These are phyloP conservation scores for Tortrix viridana DNA, from an alignment of 2,888 invertebrate species.

Conservation along the genomic window DNA sequence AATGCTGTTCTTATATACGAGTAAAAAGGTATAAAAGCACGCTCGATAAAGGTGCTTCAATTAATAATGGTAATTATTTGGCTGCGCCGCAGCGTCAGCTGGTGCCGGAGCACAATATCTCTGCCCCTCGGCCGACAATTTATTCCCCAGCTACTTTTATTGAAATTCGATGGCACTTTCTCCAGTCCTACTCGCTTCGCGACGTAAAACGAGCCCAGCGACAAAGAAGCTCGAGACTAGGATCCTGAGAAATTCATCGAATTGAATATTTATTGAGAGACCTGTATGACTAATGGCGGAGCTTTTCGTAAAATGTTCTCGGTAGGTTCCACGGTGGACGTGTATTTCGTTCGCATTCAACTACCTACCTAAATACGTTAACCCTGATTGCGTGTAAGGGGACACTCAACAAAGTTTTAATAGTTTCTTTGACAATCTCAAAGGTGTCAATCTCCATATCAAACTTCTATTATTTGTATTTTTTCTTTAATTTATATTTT, in stretches of 20 bases:
- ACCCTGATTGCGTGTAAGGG: background rate
- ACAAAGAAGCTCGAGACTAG: conserved; percentile 40
- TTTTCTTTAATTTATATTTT: no score
- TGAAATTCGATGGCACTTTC: conserved; percentile 67
- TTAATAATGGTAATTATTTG: conserved; percentile 44
- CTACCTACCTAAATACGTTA: background rate
- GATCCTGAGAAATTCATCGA: conserved; percentile 39
- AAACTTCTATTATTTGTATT: no score
- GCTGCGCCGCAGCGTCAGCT: conserved; percentile 56
- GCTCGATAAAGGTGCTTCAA: conserved; percentile 26
- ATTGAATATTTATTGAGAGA: conserved; percentile 39
- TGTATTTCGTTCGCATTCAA: conserved; percentile 18
- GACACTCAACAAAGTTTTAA: background rate
- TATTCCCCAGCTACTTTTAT: conserved; percentile 75
- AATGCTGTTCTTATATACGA: no score
- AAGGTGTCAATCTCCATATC: no score
- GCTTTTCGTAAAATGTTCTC: conserved; percentile 29
- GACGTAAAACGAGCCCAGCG: conserved; percentile 48
- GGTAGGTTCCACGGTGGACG: conserved; percentile 18
- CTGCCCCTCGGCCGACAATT: conserved; percentile 56
- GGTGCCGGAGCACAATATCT: conserved; percentile 58
- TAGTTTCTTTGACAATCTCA: no score
- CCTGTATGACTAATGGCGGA: conserved; percentile 36
- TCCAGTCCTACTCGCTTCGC: conserved; percentile 41
- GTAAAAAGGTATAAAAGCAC: no score